Evolutionary conservation across 2,888 invertebrate species (phyloP), one percentile per base, ranked within the genome.

Genomic region (Onthophagus sagittarius): DNA sequence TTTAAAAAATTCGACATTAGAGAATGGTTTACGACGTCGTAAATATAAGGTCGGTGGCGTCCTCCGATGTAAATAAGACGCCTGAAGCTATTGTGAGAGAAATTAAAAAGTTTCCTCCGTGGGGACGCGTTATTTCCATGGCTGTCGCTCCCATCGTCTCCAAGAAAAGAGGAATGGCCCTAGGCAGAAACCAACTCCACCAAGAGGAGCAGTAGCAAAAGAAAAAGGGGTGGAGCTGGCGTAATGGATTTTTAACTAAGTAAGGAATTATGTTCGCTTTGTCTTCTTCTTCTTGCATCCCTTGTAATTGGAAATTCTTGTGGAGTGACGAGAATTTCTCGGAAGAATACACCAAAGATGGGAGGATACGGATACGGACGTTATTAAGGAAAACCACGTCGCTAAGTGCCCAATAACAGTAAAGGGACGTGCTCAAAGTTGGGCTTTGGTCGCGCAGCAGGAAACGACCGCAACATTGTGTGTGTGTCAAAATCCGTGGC

Each of bases 1-100:
- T 79, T 23, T 23, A 81, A 80, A 79, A 81, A 80, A 78, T 71
- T 74, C 76, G 71, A 74, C 67, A 75, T 53, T 75, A 76, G 73
- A 73, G 73, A 75, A 76, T 75, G 67, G 23, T 67, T 67, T 67
- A 67, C 31, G 31, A n/a, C 67, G 67, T 31, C 67, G 32, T 67
- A 67, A 67, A 67, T 67, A 67, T 67, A 23, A 64, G 15, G 15
- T n/a, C n/a, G 23, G 23, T 23, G 67, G 31, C 67, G 67, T n/a
- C 31, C 67, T 67, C 23, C 23, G 67, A 67, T 67, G 67, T 67
- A 67, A 67, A 67, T 67, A 67, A 67, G 67, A 31, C 67, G 67
- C 67, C 67, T 31, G 23, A 13, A 39, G 72, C 72, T 64, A 72
- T 72, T 64, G 72, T 32, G 64, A 32, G 64, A 72, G 72, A 72